Evolutionary conservation across 2,888 invertebrate species (phyloP).

Genomic region (Ochropleura plecta): DNA sequence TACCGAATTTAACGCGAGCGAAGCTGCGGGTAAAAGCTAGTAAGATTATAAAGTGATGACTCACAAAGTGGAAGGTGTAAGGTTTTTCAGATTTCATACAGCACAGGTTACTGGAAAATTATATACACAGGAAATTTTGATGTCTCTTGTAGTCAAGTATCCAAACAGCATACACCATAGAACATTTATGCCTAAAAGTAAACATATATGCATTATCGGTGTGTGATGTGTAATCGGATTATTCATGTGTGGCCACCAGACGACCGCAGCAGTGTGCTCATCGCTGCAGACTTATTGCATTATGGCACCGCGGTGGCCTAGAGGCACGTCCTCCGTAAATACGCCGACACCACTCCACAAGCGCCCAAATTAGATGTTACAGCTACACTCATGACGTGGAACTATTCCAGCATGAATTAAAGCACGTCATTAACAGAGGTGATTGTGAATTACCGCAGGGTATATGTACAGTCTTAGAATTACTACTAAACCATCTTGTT

Average conservation of each 20-base stretch:
- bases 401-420: constrained; percentile 51
- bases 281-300: constrained; percentile 64
- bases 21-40: no score
- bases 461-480: background rate
- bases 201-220: constrained; percentile 23
- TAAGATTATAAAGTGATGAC: no score
- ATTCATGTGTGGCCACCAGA: constrained; percentile 46
- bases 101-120: no score
- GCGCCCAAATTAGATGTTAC: constrained; percentile 58
- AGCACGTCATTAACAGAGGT: constrained; percentile 24
- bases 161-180: background rate
- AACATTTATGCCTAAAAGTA: constrained; percentile 19
- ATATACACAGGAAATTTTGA: no score
- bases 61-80: no score
- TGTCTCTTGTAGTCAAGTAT: background rate
- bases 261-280: constrained; percentile 46
- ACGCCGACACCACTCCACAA: constrained; percentile 52
- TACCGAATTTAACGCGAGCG: no score
- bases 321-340: constrained; percentile 42
- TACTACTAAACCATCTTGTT: background rate
- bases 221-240: constrained; percentile 41
- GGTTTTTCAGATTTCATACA: no score
- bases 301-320: constrained; percentile 45
- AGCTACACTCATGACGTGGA: constrained; percentile 36
- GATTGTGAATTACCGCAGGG: constrained; percentile 19